Conservation (phyloP, 2,113 vertebrate genomes). For the Heterochromis multidens region DNA sequence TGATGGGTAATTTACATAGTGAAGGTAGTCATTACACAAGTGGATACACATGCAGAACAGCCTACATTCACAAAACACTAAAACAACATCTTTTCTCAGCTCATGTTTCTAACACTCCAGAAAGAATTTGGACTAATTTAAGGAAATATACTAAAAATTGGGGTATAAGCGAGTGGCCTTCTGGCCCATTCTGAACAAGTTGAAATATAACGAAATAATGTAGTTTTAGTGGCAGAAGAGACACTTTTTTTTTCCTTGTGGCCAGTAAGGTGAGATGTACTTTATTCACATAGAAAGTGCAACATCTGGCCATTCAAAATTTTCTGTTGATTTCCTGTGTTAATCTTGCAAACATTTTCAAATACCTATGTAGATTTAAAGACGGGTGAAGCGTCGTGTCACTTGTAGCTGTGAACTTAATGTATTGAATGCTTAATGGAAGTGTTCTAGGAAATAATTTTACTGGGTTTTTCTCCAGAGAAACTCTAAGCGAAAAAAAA, state of each 20-base stretch:
- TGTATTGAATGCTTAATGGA: background rate
- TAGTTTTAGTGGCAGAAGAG: background rate
- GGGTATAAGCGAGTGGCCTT: background rate
- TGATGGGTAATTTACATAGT: conserved; percentile 61
- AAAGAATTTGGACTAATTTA: background rate
- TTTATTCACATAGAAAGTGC: background rate
- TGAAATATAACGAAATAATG: background rate
- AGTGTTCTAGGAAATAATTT: background rate
- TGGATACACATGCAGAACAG: conserved; percentile 20
- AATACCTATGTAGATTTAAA: background rate
- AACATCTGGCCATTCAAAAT: background rate
- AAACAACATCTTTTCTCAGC: conserved; percentile 21
- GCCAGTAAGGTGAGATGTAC: background rate
- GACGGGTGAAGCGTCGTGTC: background rate
- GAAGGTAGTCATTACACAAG: conserved; percentile 53
- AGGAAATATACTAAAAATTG: background rate
- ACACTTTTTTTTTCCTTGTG: background rate
- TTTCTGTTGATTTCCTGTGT: background rate
- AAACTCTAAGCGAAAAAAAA: background rate
- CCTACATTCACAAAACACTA: conserved; percentile 20
- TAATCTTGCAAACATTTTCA: background rate
- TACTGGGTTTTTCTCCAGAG: background rate
- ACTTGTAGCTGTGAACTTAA: background rate
- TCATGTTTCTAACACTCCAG: background rate
- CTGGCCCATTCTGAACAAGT: background rate